Percentiles rank a stretch among this genome's conserved stretches.
These are phyloP conservation scores for Amniataba percoides DNA, from an alignment of 2,797 vertebrate species.

Conservation along the genomic window DNA sequence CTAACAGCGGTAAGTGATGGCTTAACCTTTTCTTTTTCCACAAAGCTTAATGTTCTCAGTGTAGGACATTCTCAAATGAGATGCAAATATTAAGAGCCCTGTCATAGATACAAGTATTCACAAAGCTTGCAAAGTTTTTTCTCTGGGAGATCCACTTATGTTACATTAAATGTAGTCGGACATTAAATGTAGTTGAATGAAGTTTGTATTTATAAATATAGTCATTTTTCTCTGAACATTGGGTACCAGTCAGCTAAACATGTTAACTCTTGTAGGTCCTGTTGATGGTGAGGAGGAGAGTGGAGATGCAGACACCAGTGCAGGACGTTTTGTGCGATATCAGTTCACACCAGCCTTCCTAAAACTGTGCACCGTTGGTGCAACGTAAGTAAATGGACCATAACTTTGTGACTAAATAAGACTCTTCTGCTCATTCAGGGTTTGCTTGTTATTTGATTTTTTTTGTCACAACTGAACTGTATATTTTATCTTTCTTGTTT, in stretches of 20 bases:
- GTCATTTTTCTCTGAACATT: neutral
- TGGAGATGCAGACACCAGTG: slow-evolving; percentile 89
- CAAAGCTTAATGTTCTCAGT: neutral
- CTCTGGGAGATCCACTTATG: neutral
- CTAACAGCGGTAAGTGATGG: slow-evolving; percentile 84
- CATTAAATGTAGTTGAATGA: too few relatives aligned
- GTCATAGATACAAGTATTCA: neutral
- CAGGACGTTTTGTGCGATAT: slow-evolving; percentile 97
- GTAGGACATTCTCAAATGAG: neutral
- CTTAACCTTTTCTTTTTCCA: neutral
- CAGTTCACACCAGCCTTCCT: slow-evolving; percentile 98
- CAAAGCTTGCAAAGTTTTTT: neutral
- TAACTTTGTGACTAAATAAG: neutral
- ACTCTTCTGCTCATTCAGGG: neutral
- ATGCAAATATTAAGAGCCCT: neutral
- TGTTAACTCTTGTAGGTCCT: slow-evolving; percentile 81
- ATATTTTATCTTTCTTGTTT: slow-evolving; percentile 13
- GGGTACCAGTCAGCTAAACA: neutral
- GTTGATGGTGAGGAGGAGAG: slow-evolving; percentile 88
- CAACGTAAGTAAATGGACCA: slow-evolving; percentile 87
- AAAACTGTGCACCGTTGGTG: slow-evolving; percentile 94
- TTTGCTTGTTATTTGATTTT: neutral
- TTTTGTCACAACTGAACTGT: neutral
- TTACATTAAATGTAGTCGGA: too few relatives aligned
- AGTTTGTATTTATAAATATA: too few relatives aligned